These are phyloP conservation scores for Cantharis nigra DNA, from an alignment of 2,888 invertebrate genomes.

Conservation along the genomic window DNA sequence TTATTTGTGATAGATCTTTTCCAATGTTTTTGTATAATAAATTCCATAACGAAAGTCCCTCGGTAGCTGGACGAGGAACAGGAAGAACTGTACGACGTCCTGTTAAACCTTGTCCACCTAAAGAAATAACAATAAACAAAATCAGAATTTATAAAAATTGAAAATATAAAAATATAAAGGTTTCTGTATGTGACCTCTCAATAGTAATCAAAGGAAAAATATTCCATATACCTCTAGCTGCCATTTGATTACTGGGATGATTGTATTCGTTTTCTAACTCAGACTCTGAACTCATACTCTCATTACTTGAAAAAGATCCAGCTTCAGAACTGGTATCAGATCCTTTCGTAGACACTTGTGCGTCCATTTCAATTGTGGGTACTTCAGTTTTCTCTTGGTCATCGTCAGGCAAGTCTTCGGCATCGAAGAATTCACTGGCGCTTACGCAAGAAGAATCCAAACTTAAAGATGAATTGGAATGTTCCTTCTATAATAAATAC, in stretches of 20 bases:
- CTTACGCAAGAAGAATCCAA: slow-evolving; percentile 78
- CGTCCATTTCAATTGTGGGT: slow-evolving; percentile 47
- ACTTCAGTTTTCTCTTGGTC: slow-evolving; percentile 38
- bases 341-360: slow-evolving; percentile 49
- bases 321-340: slow-evolving; percentile 76
- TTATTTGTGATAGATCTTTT: slow-evolving; percentile 82
- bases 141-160: background rate
- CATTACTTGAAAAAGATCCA: slow-evolving; percentile 68
- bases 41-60: slow-evolving; percentile 81
- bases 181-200: background rate
- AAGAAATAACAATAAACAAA: background rate
- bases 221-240: slow-evolving; percentile 41
- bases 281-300: slow-evolving; percentile 60
- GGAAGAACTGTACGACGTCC: slow-evolving; percentile 72
- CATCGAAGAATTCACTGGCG: slow-evolving; percentile 81
- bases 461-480: slow-evolving; percentile 65
- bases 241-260: slow-evolving; percentile 48
- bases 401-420: slow-evolving; percentile 63
- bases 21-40: slow-evolving; percentile 81
- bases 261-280: slow-evolving; percentile 63
- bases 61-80: slow-evolving; percentile 71
- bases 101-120: slow-evolving; percentile 47
- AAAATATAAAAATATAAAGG: background rate
- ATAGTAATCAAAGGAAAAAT: background rate
- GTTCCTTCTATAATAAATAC: slow-evolving; percentile 20